Percentiles rank a stretch among this genome's conserved stretches.
These are phyloP conservation scores for Zapornia atra DNA, from an alignment of 2,113 vertebrate species.

Conservation along the genomic window DNA sequence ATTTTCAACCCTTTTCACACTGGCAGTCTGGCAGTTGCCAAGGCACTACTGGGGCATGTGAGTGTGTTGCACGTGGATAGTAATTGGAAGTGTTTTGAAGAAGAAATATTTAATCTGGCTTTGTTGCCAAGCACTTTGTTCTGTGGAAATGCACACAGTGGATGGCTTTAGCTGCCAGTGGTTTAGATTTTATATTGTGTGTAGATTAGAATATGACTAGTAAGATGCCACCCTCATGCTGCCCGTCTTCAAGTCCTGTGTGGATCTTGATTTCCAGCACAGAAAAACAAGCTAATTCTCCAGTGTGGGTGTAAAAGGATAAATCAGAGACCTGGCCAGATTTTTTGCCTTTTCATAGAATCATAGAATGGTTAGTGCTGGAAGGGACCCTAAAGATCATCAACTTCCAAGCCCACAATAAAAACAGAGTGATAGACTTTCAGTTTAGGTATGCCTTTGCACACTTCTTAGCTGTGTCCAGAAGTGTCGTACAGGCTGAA, in stretches of 20 bases:
- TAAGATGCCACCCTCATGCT: neutral
- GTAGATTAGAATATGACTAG: neutral
- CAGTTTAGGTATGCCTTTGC: neutral
- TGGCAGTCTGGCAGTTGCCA: neutral
- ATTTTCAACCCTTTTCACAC: neutral
- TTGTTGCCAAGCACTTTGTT: neutral
- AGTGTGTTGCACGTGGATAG: neutral
- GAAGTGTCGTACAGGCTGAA: neutral
- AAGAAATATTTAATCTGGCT: neutral
- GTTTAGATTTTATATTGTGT: neutral
- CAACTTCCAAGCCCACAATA: neutral
- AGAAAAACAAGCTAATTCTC: neutral
- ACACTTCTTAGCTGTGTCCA: neutral
- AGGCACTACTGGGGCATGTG: neutral
- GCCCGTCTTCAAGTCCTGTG: neutral
- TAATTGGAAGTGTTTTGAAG: neutral
- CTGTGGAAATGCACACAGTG: neutral
- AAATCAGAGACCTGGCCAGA: neutral
- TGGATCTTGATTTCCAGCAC: neutral
- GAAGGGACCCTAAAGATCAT: too few relatives aligned
- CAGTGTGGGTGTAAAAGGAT: neutral
- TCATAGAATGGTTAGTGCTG: too few relatives aligned
- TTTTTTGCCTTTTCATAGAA: neutral
- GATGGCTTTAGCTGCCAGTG: neutral
- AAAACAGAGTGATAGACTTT: neutral